Evolutionary conservation across 2,113 vertebrate species (phyloP).

Genomic region (Phylloscopus trochiloides): DNA sequence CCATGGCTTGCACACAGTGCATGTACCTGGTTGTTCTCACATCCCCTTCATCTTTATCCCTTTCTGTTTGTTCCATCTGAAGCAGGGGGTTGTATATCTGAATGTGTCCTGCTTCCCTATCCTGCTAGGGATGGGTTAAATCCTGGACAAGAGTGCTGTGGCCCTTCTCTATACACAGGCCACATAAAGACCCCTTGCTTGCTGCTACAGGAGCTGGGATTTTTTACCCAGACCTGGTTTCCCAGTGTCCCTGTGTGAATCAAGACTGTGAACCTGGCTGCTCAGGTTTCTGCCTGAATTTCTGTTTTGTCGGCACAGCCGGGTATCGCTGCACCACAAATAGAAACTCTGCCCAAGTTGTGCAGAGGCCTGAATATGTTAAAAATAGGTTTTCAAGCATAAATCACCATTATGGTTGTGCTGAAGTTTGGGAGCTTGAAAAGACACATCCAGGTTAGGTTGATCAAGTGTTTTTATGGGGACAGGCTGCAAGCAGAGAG

Average conservation of each 20-base stretch:
- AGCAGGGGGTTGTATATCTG: fast-evolving
- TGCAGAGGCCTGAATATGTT: background rate
- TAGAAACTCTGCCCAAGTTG: background rate
- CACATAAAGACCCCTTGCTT: background rate
- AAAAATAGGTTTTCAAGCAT: background rate
- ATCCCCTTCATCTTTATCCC: background rate
- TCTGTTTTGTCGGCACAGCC: fast-evolving
- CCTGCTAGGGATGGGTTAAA: background rate
- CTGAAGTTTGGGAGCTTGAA: background rate
- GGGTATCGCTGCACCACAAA: fast-evolving
- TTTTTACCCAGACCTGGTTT: background rate
- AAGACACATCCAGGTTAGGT: background rate
- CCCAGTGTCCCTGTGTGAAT: background rate
- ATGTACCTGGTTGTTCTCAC: fast-evolving
- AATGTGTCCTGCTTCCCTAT: background rate
- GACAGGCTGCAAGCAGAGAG: background rate
- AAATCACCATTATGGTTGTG: background rate
- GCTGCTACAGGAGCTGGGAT: background rate
- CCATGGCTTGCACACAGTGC: fast-evolving
- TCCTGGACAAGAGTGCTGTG: background rate
- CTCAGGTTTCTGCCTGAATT: background rate
- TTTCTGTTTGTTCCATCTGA: background rate
- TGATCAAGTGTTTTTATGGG: background rate
- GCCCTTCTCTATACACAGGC: fast-evolving
- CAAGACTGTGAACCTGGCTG: background rate